Evolutionary conservation across 2,888 invertebrate genomes (phyloP), one percentile per base, ranked within the genome.

Genomic region (Carabus problematicus): DNA sequence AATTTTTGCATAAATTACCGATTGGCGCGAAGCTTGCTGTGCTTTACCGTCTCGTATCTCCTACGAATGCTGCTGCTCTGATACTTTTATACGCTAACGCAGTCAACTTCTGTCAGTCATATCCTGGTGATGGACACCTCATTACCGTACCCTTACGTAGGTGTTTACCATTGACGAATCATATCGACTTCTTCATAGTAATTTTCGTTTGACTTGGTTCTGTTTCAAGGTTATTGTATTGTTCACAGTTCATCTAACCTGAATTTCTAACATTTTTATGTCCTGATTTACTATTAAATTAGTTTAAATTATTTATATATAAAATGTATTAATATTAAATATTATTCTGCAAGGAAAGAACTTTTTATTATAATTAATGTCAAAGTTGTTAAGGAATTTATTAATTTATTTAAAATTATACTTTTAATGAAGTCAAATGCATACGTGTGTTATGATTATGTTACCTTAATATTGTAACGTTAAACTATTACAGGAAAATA

Each of bases 1-100:
- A 79, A 79, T 79, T 78, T 76, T 76, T 79, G 79, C 79, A 79
- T 79, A 79, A 79, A 79, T 79, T 79, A 77, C 72, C 69, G 54
- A 45, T 55, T 69, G 62, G 55, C 61, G 69, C 55, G 55, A 19
- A 39, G 12, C 29, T 54, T 45, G 1, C 19, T 8, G 6, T n/a
- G 39, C 3, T 8, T 8, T 18, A 12, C n/a, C 12, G 42, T 40
- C 29, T 12, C 43, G 49, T 41, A 56, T 61, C 68, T 73, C 73
- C 56, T 69, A 29, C n/a, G 8, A 6, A 12, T 74, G 59, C 73
- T 77, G 75, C 14, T 70, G 60, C n/a, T 76, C 77, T 78, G 72
- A 29, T 74, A 71, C 39, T 6, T 54, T 70, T 71, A 72, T 67
- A 70, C 73, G 72, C 70, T 71, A 71, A 74, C 74, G 74, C 76